These are phyloP conservation scores for Melanerpes aurifrons DNA, from an alignment of 2,113 vertebrate genomes.

Conservation along the genomic window DNA sequence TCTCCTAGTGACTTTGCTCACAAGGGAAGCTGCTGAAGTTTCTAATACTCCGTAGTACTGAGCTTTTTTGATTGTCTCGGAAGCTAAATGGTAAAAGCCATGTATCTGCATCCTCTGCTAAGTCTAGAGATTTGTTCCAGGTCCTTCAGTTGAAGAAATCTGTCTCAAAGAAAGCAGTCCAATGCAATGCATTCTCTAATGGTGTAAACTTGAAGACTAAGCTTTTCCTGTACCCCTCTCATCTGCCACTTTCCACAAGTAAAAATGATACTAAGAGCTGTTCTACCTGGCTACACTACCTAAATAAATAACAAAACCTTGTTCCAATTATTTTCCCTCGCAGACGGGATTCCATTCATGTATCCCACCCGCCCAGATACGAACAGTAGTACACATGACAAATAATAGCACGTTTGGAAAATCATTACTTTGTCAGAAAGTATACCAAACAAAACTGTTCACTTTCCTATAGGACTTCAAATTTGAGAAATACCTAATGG, in stretches of 20 bases:
- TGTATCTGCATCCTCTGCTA: not conserved
- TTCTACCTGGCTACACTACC: not conserved
- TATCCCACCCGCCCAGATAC: not conserved
- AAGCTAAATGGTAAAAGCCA: not conserved
- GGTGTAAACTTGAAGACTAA: not conserved
- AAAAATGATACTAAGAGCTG: not conserved
- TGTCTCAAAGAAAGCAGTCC: not conserved
- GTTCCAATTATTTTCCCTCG: not conserved
- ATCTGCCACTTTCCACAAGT: not conserved
- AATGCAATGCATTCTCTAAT: not conserved
- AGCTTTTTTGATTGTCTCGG: not conserved
- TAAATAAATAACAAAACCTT: not conserved
- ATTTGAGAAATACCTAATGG: not conserved
- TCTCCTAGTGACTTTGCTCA: not conserved
- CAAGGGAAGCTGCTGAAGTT: not conserved
- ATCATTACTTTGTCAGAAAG: not conserved
- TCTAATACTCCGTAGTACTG: not conserved
- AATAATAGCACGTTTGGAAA: not conserved
- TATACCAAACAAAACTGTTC: not conserved
- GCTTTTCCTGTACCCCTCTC: not conserved
- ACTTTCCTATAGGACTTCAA: not conserved
- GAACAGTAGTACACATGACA: not conserved
- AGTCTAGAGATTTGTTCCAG: not conserved
- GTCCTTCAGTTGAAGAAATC: not conserved
- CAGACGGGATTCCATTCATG: not conserved